phyloP scores from a whole-genome alignment of 2,113 vertebrate genomes.

The Pseudorectes ferrugineus region DNA sequence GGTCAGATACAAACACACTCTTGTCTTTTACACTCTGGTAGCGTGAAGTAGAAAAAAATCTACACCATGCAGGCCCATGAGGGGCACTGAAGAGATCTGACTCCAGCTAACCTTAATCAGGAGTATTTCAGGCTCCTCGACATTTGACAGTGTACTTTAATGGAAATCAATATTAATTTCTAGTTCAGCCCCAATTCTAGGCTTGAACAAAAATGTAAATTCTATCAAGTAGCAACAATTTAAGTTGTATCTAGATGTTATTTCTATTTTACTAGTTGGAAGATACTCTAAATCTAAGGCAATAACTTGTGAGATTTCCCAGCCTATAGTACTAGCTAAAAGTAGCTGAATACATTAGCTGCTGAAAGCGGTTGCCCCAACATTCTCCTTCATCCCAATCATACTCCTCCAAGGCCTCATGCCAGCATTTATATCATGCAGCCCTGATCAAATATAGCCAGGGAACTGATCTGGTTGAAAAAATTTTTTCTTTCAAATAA shows the following conservation, averaged over 20 bases:
- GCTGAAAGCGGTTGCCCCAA: not conserved
- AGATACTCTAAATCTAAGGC: not conserved
- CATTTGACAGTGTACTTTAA: not conserved
- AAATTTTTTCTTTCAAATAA: not conserved
- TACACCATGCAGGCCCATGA: not conserved
- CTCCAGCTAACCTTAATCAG: not conserved
- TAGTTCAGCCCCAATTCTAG: not conserved
- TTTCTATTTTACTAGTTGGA: not conserved
- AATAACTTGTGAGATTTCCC: not conserved
- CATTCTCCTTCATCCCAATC: not conserved
- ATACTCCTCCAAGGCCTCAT: not conserved
- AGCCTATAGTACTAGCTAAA: not conserved
- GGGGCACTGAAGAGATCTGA: not conserved
- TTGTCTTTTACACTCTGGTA: not conserved
- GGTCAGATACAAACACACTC: constrained; percentile 37
- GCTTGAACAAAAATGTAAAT: not conserved
- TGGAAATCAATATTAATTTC: not conserved
- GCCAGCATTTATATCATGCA: not conserved
- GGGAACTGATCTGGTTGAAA: not conserved
- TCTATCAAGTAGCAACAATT: not conserved
- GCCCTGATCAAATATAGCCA: not conserved
- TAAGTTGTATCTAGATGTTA: not conserved
- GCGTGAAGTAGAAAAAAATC: not conserved
- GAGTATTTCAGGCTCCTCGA: not conserved
- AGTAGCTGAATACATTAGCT: not conserved